Conservation (phyloP, 1,140 invertebrate species). For the Sarcophaga bullata region DNA sequence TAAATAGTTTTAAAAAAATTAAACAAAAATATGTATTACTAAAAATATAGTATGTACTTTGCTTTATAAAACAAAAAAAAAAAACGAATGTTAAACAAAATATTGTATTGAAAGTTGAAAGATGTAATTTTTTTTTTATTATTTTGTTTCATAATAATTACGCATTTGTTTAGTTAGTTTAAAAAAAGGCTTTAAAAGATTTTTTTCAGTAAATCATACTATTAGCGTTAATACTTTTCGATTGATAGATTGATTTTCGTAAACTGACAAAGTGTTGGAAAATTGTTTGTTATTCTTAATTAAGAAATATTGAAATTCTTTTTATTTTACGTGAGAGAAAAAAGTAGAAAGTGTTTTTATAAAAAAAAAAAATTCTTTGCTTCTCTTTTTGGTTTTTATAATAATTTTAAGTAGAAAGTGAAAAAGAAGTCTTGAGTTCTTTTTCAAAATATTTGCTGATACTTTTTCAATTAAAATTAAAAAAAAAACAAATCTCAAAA, state of each 20-base stretch:
- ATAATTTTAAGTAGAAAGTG: not conserved
- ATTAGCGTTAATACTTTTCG: not conserved
- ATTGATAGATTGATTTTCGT: not conserved
- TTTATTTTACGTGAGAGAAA: too few species aligned
- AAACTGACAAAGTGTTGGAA: not conserved
- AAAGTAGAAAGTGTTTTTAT: too few species aligned
- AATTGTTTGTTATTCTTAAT: not conserved
- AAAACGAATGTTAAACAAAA: slow-evolving; percentile 14
- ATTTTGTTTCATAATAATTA: not conserved
- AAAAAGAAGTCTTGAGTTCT: not conserved
- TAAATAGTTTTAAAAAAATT: too few species aligned
- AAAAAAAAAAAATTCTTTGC: too few species aligned
- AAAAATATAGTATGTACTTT: not conserved
- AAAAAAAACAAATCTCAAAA: not conserved
- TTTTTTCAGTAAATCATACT: not conserved
- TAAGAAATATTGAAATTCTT: too few species aligned
- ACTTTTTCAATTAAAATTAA: slow-evolving; percentile 1
- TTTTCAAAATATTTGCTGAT: not conserved
- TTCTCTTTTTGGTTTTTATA: too few species aligned
- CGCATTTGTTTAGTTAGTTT: slow-evolving; percentile 18
- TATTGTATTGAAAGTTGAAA: not conserved
- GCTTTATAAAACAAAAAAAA: not conserved
- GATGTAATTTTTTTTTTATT: not conserved
- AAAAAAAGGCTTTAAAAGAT: not conserved
- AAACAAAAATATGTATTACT: slow-evolving; percentile 22